phyloP scores from a whole-genome alignment of 2,113 vertebrate genomes.

The Pteronura brasiliensis region DNA sequence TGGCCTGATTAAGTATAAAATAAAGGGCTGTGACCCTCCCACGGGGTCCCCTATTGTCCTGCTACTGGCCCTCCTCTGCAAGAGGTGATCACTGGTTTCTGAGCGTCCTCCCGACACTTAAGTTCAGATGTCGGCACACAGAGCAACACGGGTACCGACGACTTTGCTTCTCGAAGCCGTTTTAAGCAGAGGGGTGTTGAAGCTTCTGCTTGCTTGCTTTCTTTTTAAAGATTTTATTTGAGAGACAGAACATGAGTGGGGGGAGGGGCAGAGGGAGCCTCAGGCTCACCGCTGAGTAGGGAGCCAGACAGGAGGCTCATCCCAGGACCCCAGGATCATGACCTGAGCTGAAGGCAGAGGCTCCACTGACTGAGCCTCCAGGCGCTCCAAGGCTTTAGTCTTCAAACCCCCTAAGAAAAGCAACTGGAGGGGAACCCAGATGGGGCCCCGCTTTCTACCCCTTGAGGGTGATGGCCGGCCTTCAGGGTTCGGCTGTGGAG shows the following conservation, averaged over 20 bases:
- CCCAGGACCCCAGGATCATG: not conserved
- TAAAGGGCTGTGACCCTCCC: not conserved
- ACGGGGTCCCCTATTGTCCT: not conserved
- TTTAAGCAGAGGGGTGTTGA: not conserved
- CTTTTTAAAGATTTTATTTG: not conserved
- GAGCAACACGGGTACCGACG: rapidly evolving
- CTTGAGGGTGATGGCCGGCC: not conserved
- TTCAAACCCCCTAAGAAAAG: not conserved
- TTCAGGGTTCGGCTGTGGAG: rapidly evolving
- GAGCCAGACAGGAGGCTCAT: rapidly evolving
- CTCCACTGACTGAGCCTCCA: not conserved
- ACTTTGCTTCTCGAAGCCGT: not conserved
- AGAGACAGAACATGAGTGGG: not conserved
- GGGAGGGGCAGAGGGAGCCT: not conserved
- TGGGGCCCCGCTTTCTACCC: not conserved
- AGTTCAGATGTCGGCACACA: no score
- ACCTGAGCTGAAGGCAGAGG: not conserved
- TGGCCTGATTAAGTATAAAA: not conserved
- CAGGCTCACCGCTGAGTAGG: not conserved
- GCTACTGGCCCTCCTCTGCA: rapidly evolving
- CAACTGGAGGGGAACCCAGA: not conserved
- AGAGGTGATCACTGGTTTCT: not conserved
- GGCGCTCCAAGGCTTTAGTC: not conserved
- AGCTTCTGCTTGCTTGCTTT: not conserved
- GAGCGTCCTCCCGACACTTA: not conserved